Evolutionary conservation across 2,113 vertebrate genomes (phyloP).

Genomic region (Chaenocephalus aceratus): DNA sequence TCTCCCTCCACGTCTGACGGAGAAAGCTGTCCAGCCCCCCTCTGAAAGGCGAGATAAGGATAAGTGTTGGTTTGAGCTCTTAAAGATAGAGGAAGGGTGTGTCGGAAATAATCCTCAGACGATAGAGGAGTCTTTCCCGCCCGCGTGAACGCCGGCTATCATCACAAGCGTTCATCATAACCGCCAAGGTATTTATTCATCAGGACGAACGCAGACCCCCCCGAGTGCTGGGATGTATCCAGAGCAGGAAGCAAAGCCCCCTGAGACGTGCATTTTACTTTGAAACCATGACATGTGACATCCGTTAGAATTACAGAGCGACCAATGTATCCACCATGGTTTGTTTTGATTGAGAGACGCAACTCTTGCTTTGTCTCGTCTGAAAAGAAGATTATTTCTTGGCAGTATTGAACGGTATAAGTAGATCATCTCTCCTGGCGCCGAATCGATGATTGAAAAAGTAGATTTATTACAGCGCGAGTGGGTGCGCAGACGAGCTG

Average conservation of each 20-base stretch:
- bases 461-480: not conserved
- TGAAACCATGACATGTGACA: too few species aligned
- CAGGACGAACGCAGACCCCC: slow-evolving; percentile 34
- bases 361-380: not conserved
- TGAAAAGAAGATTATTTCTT: not conserved
- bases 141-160: slow-evolving; percentile 37
- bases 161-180: slow-evolving; percentile 38
- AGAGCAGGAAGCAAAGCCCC: not conserved
- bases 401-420: not conserved
- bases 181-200: slow-evolving; percentile 30
- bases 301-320: too few species aligned
- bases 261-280: not conserved
- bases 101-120: slow-evolving; percentile 27
- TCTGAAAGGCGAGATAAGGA: slow-evolving; percentile 51
- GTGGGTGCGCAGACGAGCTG: not conserved
- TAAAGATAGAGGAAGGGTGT: slow-evolving; percentile 35
- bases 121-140: slow-evolving; percentile 15
- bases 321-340: not conserved
- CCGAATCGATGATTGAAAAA: not conserved
- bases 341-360: not conserved
- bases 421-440: not conserved
- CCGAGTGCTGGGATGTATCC: slow-evolving; percentile 1
- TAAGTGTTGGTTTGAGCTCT: slow-evolving; percentile 59
- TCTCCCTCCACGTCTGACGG: slow-evolving; percentile 47
- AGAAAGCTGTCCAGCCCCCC: slow-evolving; percentile 58